Base-by-base conservation (phyloP, 2,888 invertebrate genomes). In the Caenorhabditis plicata region DNA sequence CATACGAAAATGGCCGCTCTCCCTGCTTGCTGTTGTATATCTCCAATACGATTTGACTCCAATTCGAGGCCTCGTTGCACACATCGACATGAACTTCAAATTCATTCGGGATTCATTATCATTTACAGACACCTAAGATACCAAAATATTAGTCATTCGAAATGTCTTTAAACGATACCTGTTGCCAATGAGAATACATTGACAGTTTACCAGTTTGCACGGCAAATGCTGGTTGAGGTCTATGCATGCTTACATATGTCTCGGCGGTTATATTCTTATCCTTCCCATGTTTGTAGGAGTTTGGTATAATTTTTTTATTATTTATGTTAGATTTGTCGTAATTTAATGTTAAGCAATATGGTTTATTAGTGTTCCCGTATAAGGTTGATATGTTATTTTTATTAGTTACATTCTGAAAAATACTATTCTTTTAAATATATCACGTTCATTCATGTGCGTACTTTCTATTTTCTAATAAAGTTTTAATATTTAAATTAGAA, bases 191-290 rank as follows among this genome's bases (percentile, higher is more conserved):
- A 47, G 92, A 92, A 82, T 95, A 95, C 94, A 95, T 95, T 35
- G 93, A 94, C 47, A 94, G 84, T 19, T 64, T 71, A 1, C 89
- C 89, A 58, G 83, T 83, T 41, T 84, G 82, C 19, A 82, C 82
- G 54, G 93, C 91, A 81, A 93, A 94, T 81, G 91, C 92, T 1
- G 95, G 94, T 81, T 95, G 94, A 1, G 92, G 90, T 71, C 91
- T 88, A 82, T 92, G 91, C 42, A 93, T 86, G 1, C 92, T 92
- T 79, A 94, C 94, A 82, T 91, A 95, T 74, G 91, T 92, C 39
- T 73, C 71, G 15, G 17, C 75, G 53, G 61, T 81, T 74, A 73
- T 69, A 22, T 61, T 64, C 11, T 64, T 47, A 3, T 38, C 47
- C 4, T 58, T 27, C 23, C 54, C 47, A 8, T 55, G 29, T 23